Conservation (phyloP, 1,140 invertebrate genomes). For the Caenorhabditis briggsae region DNA sequence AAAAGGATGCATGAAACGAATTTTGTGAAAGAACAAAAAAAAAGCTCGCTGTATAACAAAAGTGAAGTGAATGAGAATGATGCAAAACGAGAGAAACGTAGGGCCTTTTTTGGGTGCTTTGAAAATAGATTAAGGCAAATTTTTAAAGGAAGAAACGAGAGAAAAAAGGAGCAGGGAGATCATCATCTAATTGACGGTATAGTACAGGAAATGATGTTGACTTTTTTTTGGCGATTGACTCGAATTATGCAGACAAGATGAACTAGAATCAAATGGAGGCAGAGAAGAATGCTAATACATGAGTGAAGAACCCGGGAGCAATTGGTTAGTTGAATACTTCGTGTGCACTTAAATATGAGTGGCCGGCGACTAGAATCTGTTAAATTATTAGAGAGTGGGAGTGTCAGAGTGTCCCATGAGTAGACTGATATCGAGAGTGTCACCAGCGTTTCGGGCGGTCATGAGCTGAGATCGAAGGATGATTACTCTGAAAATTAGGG, state of each 20-base stretch:
- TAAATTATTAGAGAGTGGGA: slow-evolving; percentile 8
- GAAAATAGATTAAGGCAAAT: slow-evolving; percentile 5
- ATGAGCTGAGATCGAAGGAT: slow-evolving; percentile 25
- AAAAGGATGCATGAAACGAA: neutral
- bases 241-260: slow-evolving; percentile 5
- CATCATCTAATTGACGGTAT: slow-evolving; percentile 8
- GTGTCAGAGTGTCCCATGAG: slow-evolving; percentile 31
- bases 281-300: slow-evolving; percentile 3
- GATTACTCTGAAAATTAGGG: neutral
- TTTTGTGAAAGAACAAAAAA: too few relatives aligned
- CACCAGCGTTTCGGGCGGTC: slow-evolving; percentile 3
- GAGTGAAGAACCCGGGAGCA: slow-evolving; percentile 35
- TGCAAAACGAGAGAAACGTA: neutral
- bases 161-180: slow-evolving; percentile 7
- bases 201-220: slow-evolving; percentile 3
- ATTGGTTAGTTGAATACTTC: slow-evolving; percentile 28
- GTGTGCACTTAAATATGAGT: too few relatives aligned
- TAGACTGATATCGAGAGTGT: slow-evolving; percentile 29
- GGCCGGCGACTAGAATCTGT: neutral
- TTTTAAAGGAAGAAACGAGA: neutral
- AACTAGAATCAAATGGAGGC: slow-evolving; percentile 30
- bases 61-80: neutral
- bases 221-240: neutral
- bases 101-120: neutral
- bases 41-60: neutral